Conservation (phyloP, 2,888 invertebrate genomes). For the Heliconius ismenius region DNA sequence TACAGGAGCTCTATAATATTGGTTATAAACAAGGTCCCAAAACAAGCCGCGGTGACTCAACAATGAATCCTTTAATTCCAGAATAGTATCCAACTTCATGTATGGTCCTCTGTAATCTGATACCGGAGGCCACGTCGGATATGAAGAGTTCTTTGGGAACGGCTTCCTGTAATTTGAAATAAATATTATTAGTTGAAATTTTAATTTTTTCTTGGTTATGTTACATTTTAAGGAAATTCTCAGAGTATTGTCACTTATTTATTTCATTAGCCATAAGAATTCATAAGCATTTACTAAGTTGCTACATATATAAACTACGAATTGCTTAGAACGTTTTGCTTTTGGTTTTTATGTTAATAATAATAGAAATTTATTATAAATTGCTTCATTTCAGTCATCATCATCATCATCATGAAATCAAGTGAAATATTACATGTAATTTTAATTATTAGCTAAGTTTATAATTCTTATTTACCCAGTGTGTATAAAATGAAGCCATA, state of each 20-base stretch:
- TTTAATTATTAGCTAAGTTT: no score
- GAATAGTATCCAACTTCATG: background rate
- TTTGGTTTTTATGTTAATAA: no score
- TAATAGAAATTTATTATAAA: no score
- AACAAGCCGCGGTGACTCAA: background rate
- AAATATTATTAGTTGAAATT: background rate
- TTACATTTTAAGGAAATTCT: background rate
- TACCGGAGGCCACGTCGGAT: conserved; percentile 55
- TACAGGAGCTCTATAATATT: conserved; percentile 1
- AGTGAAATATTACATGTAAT: no score
- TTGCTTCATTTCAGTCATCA: no score
- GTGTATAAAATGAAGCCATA: conserved; percentile 50
- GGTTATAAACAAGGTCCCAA: conserved; percentile 14
- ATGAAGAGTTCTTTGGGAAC: conserved; percentile 43
- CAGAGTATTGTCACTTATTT: background rate
- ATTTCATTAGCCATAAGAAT: no score
- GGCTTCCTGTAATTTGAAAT: conserved; percentile 45
- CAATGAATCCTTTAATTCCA: background rate
- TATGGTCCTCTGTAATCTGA: conserved; percentile 5
- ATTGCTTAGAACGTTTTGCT: no score
- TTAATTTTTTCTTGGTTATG: background rate
- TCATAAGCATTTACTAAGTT: no score
- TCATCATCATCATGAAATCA: no score
- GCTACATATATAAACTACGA: no score
- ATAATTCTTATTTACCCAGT: conserved; percentile 49